Conservation (phyloP, 2,797 vertebrate genomes). For the Pseudomugil gertrudae region DNA sequence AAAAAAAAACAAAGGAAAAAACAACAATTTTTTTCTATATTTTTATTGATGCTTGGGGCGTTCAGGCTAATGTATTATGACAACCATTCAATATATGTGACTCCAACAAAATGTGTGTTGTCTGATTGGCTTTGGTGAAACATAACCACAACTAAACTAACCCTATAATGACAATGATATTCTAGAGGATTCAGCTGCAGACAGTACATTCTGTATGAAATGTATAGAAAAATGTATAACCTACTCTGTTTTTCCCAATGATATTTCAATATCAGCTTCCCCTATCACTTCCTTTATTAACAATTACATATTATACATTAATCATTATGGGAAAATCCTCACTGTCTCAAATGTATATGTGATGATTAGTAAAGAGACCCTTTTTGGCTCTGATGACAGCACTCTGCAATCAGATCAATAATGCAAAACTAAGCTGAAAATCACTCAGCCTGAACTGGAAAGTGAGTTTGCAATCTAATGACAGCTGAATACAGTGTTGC, state of each 20-base stretch:
- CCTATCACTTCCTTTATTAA: constrained; percentile 27
- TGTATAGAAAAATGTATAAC: no score
- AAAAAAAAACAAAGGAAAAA: no score
- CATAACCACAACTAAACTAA: constrained; percentile 19
- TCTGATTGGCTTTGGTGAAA: constrained; percentile 29
- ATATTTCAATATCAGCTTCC: constrained; percentile 1
- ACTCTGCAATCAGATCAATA: constrained; percentile 68
- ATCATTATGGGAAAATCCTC: neutral
- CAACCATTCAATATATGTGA: constrained; percentile 14
- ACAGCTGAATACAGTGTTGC: constrained; percentile 62
- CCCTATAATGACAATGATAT: constrained; percentile 25
- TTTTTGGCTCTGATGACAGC: constrained; percentile 30
- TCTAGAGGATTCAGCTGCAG: constrained; percentile 54
- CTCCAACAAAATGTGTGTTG: constrained; percentile 13
- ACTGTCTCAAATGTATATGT: constrained; percentile 39
- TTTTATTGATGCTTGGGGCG: constrained; percentile 1
- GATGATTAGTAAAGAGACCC: constrained; percentile 55
- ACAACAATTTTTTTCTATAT: no score
- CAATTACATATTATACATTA: constrained; percentile 13
- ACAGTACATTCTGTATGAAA: no score
- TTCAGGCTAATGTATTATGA: constrained; percentile 19
- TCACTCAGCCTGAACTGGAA: constrained; percentile 72
- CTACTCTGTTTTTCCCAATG: neutral
- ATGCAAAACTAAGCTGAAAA: constrained; percentile 74
- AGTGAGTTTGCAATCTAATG: constrained; percentile 72